A percentile compares a stretch with the other conserved stretches of the same genome.
Conservation (phyloP, 2,113 vertebrate genomes). For the Mesoclemmys tuberculata region DNA sequence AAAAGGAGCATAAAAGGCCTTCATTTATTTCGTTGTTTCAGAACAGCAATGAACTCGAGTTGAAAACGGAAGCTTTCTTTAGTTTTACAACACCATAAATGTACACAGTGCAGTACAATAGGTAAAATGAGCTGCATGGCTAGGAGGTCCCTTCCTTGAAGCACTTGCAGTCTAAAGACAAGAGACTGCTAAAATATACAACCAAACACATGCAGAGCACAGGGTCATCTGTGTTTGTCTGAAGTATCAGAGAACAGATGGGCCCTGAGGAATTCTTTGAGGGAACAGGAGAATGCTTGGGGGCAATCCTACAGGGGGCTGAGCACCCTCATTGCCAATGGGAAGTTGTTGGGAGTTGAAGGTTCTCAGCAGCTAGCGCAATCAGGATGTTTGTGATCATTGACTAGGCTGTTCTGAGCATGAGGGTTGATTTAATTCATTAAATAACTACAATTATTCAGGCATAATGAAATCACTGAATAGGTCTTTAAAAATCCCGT, state of each 20-base stretch:
- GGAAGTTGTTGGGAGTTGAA: not conserved
- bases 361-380: not conserved
- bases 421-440: not conserved
- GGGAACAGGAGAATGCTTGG: not conserved
- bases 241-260: not conserved
- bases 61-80: not conserved
- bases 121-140: accelerated
- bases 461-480: not conserved
- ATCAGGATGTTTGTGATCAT: not conserved
- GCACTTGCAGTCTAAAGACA: not conserved
- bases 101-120: not conserved
- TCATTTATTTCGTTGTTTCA: not conserved
- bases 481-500: not conserved
- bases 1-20: not conserved
- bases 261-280: not conserved
- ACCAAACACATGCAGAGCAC: not conserved
- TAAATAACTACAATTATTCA: accelerated
- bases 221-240: not conserved
- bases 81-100: not conserved
- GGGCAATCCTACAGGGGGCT: not conserved
- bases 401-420: not conserved
- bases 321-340: not conserved
- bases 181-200: not conserved
- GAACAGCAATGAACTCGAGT: not conserved
- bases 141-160: not conserved